phyloP scores from a whole-genome alignment of 2,888 invertebrate species.

The Cybosia mesomella region DNA sequence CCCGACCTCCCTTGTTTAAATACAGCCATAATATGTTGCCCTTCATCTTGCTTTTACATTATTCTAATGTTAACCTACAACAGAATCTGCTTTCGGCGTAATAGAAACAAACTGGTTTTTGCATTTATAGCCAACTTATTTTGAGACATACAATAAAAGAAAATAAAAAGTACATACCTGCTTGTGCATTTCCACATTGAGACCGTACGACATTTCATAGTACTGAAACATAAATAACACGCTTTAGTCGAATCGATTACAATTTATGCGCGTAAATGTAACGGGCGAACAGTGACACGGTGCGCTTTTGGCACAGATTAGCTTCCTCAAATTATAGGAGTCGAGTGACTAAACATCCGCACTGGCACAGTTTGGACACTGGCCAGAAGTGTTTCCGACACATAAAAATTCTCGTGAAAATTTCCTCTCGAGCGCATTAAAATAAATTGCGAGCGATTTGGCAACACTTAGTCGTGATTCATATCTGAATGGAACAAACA shows the following conservation, averaged over 20 bases:
- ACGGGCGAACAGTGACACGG: slow-evolving; percentile 68
- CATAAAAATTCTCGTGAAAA: slow-evolving; percentile 85
- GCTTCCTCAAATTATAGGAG: slow-evolving; percentile 83
- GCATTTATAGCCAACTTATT: slow-evolving; percentile 25
- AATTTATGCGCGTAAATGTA: slow-evolving; percentile 68
- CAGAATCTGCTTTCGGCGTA: slow-evolving; percentile 60
- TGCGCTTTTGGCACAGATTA: slow-evolving; percentile 82
- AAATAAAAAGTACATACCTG: slow-evolving; percentile 89
- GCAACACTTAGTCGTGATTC: slow-evolving; percentile 87
- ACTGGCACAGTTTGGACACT: slow-evolving; percentile 76
- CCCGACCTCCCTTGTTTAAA: slow-evolving; percentile 59
- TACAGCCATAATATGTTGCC: slow-evolving; percentile 62
- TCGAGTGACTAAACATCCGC: slow-evolving; percentile 85
- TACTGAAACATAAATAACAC: slow-evolving; percentile 92
- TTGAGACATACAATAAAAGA: slow-evolving; percentile 11
- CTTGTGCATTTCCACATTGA: slow-evolving; percentile 99
- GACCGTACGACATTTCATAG: slow-evolving; percentile 99
- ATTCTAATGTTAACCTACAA: slow-evolving; percentile 48
- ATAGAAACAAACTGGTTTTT: slow-evolving; percentile 49
- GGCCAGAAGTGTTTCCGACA: slow-evolving; percentile 86
- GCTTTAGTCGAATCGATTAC: slow-evolving; percentile 72
- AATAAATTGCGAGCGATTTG: slow-evolving; percentile 87
- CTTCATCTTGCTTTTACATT: slow-evolving; percentile 54
- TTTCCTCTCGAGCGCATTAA: slow-evolving; percentile 85
- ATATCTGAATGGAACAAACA: slow-evolving; percentile 80